Percentiles rank a stretch among this genome's conserved stretches.
Evolutionary conservation across 2,797 vertebrate genomes (phyloP).

Genomic region (Zonotrichia albicollis): DNA sequence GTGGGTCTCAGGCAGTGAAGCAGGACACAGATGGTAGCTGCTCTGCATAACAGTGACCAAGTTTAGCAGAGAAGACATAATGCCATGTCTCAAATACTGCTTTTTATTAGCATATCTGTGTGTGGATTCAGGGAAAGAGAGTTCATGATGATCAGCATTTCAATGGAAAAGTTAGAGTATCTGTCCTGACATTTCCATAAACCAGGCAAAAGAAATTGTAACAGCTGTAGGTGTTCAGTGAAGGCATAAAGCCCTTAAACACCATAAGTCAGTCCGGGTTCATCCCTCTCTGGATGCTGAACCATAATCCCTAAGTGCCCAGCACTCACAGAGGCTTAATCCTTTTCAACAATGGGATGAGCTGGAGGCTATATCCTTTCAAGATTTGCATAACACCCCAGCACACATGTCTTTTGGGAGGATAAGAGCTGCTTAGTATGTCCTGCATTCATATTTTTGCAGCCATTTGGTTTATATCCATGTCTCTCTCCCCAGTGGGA

Average conservation of each 20-base stretch:
- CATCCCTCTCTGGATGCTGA: not conserved
- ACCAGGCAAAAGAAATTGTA: not conserved
- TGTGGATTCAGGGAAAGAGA: not conserved
- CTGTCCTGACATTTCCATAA: not conserved
- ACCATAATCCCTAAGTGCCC: slow-evolving; percentile 10
- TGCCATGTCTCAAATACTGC: not conserved
- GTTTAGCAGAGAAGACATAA: not conserved
- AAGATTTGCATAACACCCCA: slow-evolving; percentile 36
- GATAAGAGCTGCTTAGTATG: not conserved
- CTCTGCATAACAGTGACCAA: not conserved
- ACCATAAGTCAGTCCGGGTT: not conserved
- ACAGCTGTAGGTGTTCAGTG: slow-evolving; percentile 20
- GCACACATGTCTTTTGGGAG: not conserved
- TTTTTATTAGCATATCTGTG: not conserved
- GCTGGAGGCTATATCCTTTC: slow-evolving; percentile 27
- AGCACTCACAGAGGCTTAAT: not conserved
- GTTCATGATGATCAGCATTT: not conserved
- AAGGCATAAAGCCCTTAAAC: slow-evolving; percentile 48
- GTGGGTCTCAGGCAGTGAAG: not conserved
- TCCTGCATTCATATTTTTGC: not conserved
- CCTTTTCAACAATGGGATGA: slow-evolving; percentile 53
- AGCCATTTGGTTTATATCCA: not conserved
- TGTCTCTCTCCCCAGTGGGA: not conserved
- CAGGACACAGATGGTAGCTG: not conserved
- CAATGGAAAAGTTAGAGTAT: not conserved